A percentile compares a stretch with the other conserved stretches of the same genome.
phyloP scores from a whole-genome alignment of 2,113 vertebrate genomes.

The Malaclemys terrapin region DNA sequence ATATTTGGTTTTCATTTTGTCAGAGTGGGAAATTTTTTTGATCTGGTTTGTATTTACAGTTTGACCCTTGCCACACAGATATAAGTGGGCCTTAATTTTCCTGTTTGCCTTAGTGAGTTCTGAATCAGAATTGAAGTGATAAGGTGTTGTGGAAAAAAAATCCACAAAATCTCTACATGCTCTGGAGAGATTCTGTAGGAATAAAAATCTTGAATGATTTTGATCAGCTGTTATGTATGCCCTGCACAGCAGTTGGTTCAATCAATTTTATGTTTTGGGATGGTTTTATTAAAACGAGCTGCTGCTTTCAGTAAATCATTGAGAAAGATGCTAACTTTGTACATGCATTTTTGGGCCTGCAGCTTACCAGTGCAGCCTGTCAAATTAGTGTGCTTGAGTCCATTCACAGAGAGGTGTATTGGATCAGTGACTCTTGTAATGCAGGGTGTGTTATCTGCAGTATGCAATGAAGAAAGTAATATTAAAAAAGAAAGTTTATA shows the following conservation, averaged over 20 bases:
- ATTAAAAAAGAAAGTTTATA: neutral
- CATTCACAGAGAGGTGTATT: neutral
- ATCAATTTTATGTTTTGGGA: conserved; percentile 82
- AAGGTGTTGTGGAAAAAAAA: neutral
- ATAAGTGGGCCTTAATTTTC: conserved; percentile 4
- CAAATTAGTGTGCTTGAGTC: neutral
- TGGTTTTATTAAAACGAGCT: conserved; percentile 84
- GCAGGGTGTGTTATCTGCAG: neutral
- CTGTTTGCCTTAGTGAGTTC: conserved; percentile 24
- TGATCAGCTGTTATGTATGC: conserved; percentile 79
- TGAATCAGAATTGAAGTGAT: conserved; percentile 45
- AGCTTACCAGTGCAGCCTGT: conserved; percentile 5
- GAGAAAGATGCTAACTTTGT: conserved; percentile 73
- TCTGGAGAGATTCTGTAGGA: conserved; percentile 72
- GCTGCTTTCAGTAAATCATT: conserved; percentile 81
- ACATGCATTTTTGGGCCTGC: conserved; percentile 30
- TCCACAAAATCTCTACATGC: conserved; percentile 43
- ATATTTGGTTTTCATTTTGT: neutral
- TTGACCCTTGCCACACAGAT: neutral
- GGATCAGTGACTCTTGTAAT: neutral
- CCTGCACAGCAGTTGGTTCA: conserved; percentile 82
- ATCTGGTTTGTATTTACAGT: conserved; percentile 9
- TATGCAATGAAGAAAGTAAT: neutral
- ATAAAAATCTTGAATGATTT: conserved; percentile 80
- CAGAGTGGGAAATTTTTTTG: neutral